phyloP scores from a whole-genome alignment of 2,888 invertebrate species.

The Brenthis daphne region DNA sequence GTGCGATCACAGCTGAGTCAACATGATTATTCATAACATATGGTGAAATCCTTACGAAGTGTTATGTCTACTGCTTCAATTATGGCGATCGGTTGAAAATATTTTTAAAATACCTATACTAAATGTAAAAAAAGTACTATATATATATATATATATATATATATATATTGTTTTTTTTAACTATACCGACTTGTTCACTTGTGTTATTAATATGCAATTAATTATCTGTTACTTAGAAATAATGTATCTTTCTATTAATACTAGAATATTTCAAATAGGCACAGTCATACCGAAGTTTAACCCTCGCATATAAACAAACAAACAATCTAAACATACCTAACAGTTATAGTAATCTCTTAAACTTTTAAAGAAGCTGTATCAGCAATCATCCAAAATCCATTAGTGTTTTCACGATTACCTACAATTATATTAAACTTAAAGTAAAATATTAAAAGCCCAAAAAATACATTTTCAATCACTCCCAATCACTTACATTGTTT shows the following conservation, averaged over 20 bases:
- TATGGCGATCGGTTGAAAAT: neutral
- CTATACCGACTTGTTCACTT: neutral
- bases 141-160: neutral
- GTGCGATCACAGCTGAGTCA: slow-evolving; percentile 49
- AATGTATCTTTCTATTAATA: too few species aligned
- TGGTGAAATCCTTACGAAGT: slow-evolving; percentile 35
- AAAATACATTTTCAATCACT: slow-evolving; percentile 27
- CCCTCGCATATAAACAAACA: too few species aligned
- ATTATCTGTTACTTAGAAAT: too few species aligned
- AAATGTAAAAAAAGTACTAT: neutral
- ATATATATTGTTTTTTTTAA: neutral
- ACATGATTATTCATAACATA: slow-evolving; percentile 36
- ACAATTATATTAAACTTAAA: neutral
- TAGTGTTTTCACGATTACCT: neutral
- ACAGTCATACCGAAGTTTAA: too few species aligned
- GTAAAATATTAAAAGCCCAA: neutral
- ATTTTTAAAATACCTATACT: neutral
- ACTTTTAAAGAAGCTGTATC: too few species aligned
- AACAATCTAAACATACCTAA: too few species aligned
- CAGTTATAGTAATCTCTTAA: too few species aligned
- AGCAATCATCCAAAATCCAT: too few species aligned
- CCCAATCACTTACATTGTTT: slow-evolving; percentile 33
- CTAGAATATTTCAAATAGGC: too few species aligned
- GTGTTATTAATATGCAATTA: too few species aligned
- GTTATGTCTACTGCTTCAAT: slow-evolving; percentile 18